phyloP scores from a whole-genome alignment of 2,797 vertebrate genomes.

The Chanos chanos region DNA sequence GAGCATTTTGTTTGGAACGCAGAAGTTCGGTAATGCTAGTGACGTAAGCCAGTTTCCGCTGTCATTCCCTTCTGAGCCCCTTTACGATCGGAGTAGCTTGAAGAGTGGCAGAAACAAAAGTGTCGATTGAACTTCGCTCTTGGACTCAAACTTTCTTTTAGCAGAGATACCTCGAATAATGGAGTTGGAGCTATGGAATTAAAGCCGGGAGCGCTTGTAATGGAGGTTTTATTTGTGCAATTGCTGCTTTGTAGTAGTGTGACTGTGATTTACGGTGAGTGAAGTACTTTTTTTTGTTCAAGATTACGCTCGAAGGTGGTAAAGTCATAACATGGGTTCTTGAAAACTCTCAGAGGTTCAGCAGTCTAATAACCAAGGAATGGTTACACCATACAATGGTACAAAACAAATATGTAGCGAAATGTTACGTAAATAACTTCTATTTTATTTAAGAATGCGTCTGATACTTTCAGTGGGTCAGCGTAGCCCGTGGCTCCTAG shows the following conservation, averaged over 20 bases:
- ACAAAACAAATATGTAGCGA: too few relatives aligned
- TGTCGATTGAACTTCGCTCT: conserved; percentile 10
- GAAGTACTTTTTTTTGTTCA: conserved; percentile 42
- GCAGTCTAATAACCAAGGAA: not conserved
- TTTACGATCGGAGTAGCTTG: conserved; percentile 51
- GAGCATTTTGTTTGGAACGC: not conserved
- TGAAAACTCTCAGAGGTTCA: conserved; percentile 13
- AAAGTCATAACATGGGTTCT: conserved; percentile 31
- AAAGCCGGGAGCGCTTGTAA: conserved; percentile 55
- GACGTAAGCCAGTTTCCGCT: conserved; percentile 65
- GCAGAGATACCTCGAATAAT: conserved; percentile 47
- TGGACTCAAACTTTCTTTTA: conserved; percentile 45
- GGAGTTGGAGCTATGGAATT: conserved; percentile 58
- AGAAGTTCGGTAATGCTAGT: conserved; percentile 33
- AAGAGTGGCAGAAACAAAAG: conserved; percentile 49
- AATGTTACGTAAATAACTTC: too few relatives aligned
- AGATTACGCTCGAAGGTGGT: conserved; percentile 39
- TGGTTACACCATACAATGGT: too few relatives aligned
- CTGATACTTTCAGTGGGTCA: too few relatives aligned
- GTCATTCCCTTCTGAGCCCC: conserved; percentile 46
- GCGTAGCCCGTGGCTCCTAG: too few relatives aligned
- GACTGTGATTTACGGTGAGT: conserved; percentile 65
- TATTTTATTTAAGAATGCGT: too few relatives aligned
- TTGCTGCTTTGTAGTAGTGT: conserved; percentile 62
- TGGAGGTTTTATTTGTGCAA: conserved; percentile 60